phyloP scores from a whole-genome alignment of 2,888 invertebrate genomes.

The Trissolcus brochymenae region DNA sequence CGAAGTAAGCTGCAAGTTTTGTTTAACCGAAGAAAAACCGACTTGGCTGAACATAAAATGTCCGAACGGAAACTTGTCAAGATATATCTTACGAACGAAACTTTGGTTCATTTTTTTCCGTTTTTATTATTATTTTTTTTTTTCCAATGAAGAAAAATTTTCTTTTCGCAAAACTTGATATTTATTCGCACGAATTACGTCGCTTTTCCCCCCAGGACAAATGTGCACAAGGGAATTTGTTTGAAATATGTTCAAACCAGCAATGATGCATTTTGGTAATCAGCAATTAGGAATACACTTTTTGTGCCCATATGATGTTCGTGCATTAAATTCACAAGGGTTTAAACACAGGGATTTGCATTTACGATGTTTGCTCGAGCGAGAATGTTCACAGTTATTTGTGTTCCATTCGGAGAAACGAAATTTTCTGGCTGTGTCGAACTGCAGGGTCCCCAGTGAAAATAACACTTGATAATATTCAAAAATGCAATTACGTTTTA shows the following conservation, averaged over 20 bases:
- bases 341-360: conserved; percentile 23
- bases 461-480: neutral
- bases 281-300: conserved; percentile 17
- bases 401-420: neutral
- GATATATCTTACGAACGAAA: neutral
- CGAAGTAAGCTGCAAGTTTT: conserved; percentile 1
- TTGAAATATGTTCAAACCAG: neutral
- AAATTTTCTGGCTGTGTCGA: conserved; percentile 6
- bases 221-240: too few species aligned
- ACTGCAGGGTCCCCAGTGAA: neutral
- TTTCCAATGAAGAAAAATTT: conserved; percentile 10
- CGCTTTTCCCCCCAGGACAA: too few species aligned
- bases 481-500: neutral
- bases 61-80: conserved; percentile 2
- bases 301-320: conserved; percentile 28
- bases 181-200: too few species aligned
- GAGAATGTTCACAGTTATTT: conserved; percentile 9
- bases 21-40: neutral
- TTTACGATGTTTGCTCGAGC: conserved; percentile 16
- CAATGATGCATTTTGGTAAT: conserved; percentile 5
- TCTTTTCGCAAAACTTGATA: too few species aligned
- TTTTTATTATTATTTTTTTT: conserved; percentile 10
- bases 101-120: neutral
- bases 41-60: conserved; percentile 1
- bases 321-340: conserved; percentile 24